Base-by-base conservation (phyloP, 1,140 invertebrate genomes). In the Drosophila pectinifera region DNA sequence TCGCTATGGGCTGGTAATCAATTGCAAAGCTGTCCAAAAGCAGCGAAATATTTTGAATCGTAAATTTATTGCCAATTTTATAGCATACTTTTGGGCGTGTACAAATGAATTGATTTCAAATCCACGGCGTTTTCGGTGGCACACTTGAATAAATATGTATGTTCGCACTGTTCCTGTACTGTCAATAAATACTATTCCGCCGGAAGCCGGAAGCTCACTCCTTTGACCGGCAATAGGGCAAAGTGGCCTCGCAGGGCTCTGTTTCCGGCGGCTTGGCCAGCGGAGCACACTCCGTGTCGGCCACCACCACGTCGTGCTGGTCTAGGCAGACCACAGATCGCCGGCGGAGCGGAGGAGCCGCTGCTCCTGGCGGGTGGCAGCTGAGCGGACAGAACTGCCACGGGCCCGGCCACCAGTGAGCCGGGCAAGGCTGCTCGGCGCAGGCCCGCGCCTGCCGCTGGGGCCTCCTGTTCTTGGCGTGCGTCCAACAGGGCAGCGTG, bases 351-450 rank as follows among this genome's bases (percentile, higher is more conserved):
- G 36, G 93, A 1, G 93, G 93, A 11, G 94, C 93, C 2, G 94
- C 93, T 0, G 68, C 26, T 31, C 77, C 88, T 5, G 61, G 31
- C 38, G 70, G 79, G 3, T 80, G 81, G 81, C 96, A 97, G 2
- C 95, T 96, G 0, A 95, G 94, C 2, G 96, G 95, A 80, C 97
- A 97, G 68, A 95, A 94, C 80, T 97, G 95, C 96, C 97, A 97
- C 0, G 95, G 95, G 2, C 96, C 96, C 5, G 95, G 93, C 95
- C 95, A 96, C 96, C 96, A 97, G 79, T 95, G 95, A 0, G 95
- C 95, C 5, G 96, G 96, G 90, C 96, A 97, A 0, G 94, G 93
- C 70, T 96, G 95, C 34, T 92, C 93, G 85, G 96, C 96, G 80
- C 96, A 97, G 7, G 93, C 90, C 14, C 95, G 92, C 36, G 93